Percentiles rank a stretch among this genome's conserved stretches.
Evolutionary conservation across 2,888 invertebrate genomes (phyloP).

Genomic region (Lomographa bimaculata): DNA sequence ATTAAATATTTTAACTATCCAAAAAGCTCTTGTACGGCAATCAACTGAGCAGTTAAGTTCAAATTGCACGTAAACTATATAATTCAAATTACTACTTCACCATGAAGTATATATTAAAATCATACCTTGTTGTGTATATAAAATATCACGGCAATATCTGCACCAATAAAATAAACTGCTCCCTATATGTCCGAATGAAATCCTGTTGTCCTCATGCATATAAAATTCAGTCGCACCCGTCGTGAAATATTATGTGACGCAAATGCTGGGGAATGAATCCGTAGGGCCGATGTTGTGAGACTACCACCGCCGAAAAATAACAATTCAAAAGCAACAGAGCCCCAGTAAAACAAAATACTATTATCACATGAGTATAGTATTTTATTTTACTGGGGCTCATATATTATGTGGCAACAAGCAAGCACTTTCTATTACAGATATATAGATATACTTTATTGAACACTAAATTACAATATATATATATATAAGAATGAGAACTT

Average conservation of each 20-base stretch:
- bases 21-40: conserved; percentile 42
- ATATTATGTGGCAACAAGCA: too few species aligned
- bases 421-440: too few species aligned
- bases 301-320: too few species aligned
- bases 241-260: conserved; percentile 69
- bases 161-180: conserved; percentile 49
- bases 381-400: too few species aligned
- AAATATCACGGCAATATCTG: conserved; percentile 29
- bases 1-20: conserved; percentile 51
- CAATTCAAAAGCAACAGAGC: too few species aligned
- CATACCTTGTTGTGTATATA: conserved; percentile 12
- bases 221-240: conserved; percentile 62
- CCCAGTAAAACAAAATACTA: too few species aligned
- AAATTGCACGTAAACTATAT: conserved; percentile 16
- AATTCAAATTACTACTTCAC: not conserved
- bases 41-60: conserved; percentile 34
- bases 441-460: too few species aligned
- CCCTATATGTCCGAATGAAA: conserved; percentile 62
- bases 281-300: conserved; percentile 47
- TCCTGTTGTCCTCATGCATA: conserved; percentile 68
- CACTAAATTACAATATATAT: too few species aligned
- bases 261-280: conserved; percentile 69
- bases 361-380: too few species aligned
- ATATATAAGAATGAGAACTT: too few species aligned
- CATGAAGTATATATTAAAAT: conserved; percentile 10